phyloP scores from a whole-genome alignment of 2,113 vertebrate genomes.

The Nesoenas mayeri region DNA sequence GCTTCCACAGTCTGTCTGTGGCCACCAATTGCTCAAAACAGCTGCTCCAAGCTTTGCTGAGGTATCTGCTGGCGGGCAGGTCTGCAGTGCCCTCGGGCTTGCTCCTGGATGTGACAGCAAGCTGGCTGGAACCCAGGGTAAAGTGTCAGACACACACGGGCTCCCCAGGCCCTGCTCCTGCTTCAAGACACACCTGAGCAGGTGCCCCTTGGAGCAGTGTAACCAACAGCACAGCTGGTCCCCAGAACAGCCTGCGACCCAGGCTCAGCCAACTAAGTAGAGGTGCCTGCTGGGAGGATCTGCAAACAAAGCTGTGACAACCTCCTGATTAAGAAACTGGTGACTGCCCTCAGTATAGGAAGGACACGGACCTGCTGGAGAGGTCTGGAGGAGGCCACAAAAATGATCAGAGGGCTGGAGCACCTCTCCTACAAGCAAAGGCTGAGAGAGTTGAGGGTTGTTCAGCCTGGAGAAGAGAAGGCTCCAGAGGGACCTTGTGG shows the following conservation, averaged over 20 bases:
- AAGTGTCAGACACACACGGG: accelerated
- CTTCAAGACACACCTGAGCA: neutral
- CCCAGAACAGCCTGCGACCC: neutral
- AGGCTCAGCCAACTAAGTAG: neutral
- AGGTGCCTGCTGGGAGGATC: neutral
- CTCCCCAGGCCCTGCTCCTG: neutral
- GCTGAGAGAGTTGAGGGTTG: too few relatives aligned
- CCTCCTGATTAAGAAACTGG: neutral
- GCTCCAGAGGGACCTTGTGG: too few relatives aligned
- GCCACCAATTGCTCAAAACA: neutral
- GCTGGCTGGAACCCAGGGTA: neutral
- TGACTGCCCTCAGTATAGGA: neutral
- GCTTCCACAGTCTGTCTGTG: accelerated
- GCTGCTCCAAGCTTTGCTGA: neutral
- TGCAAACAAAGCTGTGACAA: neutral
- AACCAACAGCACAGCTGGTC: neutral
- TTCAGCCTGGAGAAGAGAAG: too few relatives aligned
- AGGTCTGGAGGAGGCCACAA: too few relatives aligned
- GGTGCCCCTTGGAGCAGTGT: accelerated
- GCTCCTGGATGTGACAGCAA: neutral
- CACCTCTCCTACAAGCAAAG: too few relatives aligned
- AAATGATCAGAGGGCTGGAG: too few relatives aligned
- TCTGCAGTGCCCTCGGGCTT: neutral
- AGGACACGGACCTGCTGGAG: too few relatives aligned
- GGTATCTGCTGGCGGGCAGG: neutral